Evolutionary conservation across 2,113 vertebrate genomes (phyloP), one percentile per base, ranked within the genome.

Genomic region (Gambusia holbrooki): DNA sequence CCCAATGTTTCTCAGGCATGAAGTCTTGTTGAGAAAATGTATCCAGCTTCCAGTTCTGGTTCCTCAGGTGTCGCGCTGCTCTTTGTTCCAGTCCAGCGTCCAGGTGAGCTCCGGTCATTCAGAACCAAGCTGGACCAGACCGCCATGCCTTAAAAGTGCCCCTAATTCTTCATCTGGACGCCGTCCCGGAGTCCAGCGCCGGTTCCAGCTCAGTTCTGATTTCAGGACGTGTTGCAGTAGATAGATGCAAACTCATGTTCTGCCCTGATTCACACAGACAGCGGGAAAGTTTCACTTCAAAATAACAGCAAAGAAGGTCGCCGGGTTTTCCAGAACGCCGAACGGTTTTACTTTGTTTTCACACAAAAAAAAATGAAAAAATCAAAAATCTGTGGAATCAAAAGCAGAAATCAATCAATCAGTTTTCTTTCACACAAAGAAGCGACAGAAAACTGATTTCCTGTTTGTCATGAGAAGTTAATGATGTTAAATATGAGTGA

Each of bases 111-210:
- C 54, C 84, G 84, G 79, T 87, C 87, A 84, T 78, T 87, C 75
- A 87, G 85, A 87, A 89, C 85, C 45, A 6, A 76, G 69, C 85
- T 80, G 87, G 82, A 89, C 79, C 66, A n/a, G 60, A 73, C 71
- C 66, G 68, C 76, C 69, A 72, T 27, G 82, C 67, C 85, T 77
- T 69, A 69, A 83, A 58, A 77, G 72, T 79, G 83, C 79, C 79
- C 77, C 66, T 89, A 90, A 90, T 89, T 88, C 83, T 70, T 76
- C 62, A 80, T 74, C 76, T 91, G 89, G 87, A 87, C 45, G 66
- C 5, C 62, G 61, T 88, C 89, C 87, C 89, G 66, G 85, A 66
- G 54, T 76, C 70, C 62, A 65, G 14, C 10, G 51, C 27, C 1
- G 5, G 54, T 67, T 84, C 85, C 79, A 86, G 78, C 58, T 62